Evolutionary conservation across 1,140 invertebrate genomes (phyloP).

Genomic region (Melanaphis sacchari): DNA sequence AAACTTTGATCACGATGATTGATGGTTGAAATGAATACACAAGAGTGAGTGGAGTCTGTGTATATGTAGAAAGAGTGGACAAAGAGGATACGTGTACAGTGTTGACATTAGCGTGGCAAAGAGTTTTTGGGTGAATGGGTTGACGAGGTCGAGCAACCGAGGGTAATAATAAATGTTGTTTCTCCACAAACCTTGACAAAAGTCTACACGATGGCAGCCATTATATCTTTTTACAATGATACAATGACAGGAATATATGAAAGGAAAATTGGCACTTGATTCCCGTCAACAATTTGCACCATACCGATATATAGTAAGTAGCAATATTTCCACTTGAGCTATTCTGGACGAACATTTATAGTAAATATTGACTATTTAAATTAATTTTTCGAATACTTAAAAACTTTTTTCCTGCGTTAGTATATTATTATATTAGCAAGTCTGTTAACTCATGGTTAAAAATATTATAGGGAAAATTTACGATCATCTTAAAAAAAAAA

Average conservation of each 20-base stretch:
- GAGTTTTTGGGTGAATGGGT: background rate
- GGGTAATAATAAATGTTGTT: conserved; percentile 51
- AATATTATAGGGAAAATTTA: background rate
- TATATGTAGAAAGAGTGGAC: background rate
- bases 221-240: conserved; percentile 50
- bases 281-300: conserved; percentile 20
- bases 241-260: conserved; percentile 25
- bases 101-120: conserved; percentile 31
- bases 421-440: background rate
- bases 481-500: background rate
- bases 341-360: background rate
- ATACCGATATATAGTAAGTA: background rate
- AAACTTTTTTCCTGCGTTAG: background rate
- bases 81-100: background rate
- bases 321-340: background rate
- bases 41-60: background rate
- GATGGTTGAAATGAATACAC: conserved; percentile 29
- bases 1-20: conserved; percentile 43
- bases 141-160: background rate
- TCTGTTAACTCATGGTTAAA: background rate
- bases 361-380: conserved; percentile 15
- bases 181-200: conserved; percentile 40
- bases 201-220: conserved; percentile 27
- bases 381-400: background rate
- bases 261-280: conserved; percentile 26